Percentiles rank a stretch among this genome's conserved stretches.
phyloP scores from a whole-genome alignment of 2,888 invertebrate genomes.

The Esperia sulphurella region DNA sequence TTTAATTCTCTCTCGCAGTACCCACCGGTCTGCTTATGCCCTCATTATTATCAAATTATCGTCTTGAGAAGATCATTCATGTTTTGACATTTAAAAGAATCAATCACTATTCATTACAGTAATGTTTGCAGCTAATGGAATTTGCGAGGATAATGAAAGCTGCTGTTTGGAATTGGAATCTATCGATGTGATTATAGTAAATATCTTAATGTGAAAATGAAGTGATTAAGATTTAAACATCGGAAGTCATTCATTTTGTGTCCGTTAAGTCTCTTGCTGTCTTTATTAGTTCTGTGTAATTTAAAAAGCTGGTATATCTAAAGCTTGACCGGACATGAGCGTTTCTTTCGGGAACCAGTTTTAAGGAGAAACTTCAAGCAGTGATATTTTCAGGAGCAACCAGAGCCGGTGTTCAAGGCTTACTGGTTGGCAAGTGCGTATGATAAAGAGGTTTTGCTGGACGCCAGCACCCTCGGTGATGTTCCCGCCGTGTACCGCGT shows the following conservation, averaged over 20 bases:
- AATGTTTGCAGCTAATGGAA: constrained; percentile 10
- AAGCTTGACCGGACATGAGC: too few species aligned
- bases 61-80: not conserved
- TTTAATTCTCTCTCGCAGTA: constrained; percentile 31
- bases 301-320: too few species aligned
- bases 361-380: too few species aligned
- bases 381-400: constrained; percentile 44
- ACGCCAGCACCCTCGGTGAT: constrained; percentile 81
- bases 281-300: not conserved
- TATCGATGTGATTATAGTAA: not conserved
- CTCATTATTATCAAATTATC: constrained; percentile 14
- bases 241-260: too few species aligned
- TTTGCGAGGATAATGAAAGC: constrained; percentile 13
- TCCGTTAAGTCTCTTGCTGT: too few species aligned
- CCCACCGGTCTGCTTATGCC: constrained; percentile 33
- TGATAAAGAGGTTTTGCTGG: constrained; percentile 66
- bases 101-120: not conserved
- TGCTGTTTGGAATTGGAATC: constrained; percentile 20
- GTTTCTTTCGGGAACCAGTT: too few species aligned
- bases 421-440: constrained; percentile 47
- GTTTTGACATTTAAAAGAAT: not conserved
- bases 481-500: constrained; percentile 83
- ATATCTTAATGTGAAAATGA: not conserved
- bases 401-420: constrained; percentile 45
- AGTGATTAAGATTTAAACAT: not conserved